Evolutionary conservation across 1,140 invertebrate species (phyloP).

Genomic region (Prorops nasuta): DNA sequence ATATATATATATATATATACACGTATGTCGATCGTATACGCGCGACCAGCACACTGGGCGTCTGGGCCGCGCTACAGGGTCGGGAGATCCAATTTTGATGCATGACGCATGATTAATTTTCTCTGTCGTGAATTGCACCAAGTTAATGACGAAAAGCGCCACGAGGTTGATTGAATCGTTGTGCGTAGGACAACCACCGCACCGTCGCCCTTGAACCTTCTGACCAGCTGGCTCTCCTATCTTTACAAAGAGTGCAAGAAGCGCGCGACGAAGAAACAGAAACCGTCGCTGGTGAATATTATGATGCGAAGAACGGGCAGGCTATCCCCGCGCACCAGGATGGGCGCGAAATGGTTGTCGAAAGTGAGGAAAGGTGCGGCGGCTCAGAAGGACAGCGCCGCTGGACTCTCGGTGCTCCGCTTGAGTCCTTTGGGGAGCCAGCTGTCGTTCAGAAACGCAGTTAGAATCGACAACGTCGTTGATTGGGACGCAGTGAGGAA

Average conservation of each 20-base stretch:
- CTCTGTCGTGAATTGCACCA: too few species aligned
- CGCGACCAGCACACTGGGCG: too few species aligned
- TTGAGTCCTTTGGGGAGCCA: constrained; percentile 80
- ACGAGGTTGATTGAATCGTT: too few species aligned
- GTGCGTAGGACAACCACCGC: constrained; percentile 88
- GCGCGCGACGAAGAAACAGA: constrained; percentile 69
- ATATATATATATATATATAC: too few species aligned
- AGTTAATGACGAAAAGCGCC: too few species aligned
- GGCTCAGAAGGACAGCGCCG: constrained; percentile 76
- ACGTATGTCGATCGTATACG: too few species aligned
- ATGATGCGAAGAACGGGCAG: constrained; percentile 66
- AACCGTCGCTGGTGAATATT: constrained; percentile 78
- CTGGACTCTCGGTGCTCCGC: constrained; percentile 69
- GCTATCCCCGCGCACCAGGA: constrained; percentile 76
- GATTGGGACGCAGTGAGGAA: constrained; percentile 88
- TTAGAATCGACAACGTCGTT: constrained; percentile 83
- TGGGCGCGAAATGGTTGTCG: constrained; percentile 80
- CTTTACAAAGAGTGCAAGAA: constrained; percentile 77
- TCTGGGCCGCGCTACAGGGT: too few species aligned
- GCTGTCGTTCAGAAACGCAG: constrained; percentile 70
- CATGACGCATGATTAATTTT: too few species aligned
- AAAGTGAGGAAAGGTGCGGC: constrained; percentile 78
- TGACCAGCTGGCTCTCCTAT: constrained; percentile 90
- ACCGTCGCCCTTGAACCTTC: constrained; percentile 93
- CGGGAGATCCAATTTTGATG: too few species aligned